Base-by-base conservation (phyloP, 2,888 invertebrate genomes). In the Agrotis ipsilon region DNA sequence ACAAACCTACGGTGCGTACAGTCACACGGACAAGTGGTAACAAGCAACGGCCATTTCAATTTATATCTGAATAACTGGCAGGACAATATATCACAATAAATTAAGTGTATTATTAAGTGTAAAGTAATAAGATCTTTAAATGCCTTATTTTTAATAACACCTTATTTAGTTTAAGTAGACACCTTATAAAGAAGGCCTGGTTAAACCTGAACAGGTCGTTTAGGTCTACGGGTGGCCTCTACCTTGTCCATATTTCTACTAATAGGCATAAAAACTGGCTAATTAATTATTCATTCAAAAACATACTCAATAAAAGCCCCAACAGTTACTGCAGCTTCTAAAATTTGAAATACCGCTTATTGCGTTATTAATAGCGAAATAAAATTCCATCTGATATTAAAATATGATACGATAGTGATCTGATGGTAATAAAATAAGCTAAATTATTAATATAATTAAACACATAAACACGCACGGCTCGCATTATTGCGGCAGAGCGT, bases 361-460 rank as follows among this genome's bases (percentile, higher is more conserved):
- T 81, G 72, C 78, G 66, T 71, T 77, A 57, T 78, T 71, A 77
- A 81, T 76, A 57, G 63, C 57, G 24, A 67, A 65, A 81, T 72
- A 77, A 81, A 70, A 80, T 70, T 81, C 72, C 55, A 72, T 78
- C 46, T 45, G 78, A 68, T 72, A 72, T 65, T 59, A 72, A 72
- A 68, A 72, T 65, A 68, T 61, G 66, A 77, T 67, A 67, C 27
- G 72, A 71, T 81, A 78, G 72, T 52, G 57, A 81, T 81, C 62
- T 77, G n/a, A 49, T 43, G 57, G 67, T 54, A 72, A 72, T 81
- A 72, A 78, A 81, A 77, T 67, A 64, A 72, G 52, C 57, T 78
- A 77, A 77, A 78, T 72, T 79, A 81, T 81, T 70, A 59, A 62
- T 67, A 65, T 62, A 79, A 78, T 78, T 62, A 78, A 78, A 72